A percentile compares a stretch with the other conserved stretches of the same genome.
Evolutionary conservation across 2,797 vertebrate genomes (phyloP).

Genomic region (Prionace glauca): DNA sequence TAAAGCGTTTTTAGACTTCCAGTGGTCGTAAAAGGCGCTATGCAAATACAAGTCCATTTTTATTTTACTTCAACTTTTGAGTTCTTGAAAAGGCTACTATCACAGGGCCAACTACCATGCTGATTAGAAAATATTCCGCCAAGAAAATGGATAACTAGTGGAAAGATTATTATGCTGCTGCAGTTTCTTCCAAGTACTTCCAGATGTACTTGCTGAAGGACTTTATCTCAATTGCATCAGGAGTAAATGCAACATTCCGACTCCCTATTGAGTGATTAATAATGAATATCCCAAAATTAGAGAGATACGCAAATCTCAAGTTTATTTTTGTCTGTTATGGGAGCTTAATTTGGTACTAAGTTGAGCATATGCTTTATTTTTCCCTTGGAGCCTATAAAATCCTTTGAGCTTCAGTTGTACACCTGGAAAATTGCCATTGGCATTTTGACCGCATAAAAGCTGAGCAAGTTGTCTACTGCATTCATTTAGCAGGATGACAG

Average conservation of each 20-base stretch:
- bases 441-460: neutral
- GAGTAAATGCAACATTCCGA: neutral
- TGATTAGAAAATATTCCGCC: neutral
- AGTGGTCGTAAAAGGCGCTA: neutral
- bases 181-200: neutral
- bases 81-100: neutral
- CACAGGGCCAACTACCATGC: neutral
- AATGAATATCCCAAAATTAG: neutral
- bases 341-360: neutral
- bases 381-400: neutral
- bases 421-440: neutral
- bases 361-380: neutral
- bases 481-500: neutral
- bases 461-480: neutral
- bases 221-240: neutral
- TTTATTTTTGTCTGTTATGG: neutral
- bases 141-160: neutral
- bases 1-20: neutral
- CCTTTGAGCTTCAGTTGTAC: neutral
- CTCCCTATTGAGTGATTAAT: neutral
- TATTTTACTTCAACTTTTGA: neutral
- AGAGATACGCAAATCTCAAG: neutral
- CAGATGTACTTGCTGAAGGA: neutral
- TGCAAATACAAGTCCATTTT: neutral
- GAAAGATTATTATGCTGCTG: neutral